Evolutionary conservation across 2,797 vertebrate genomes (phyloP), one percentile per base, ranked within the genome.

Genomic region (Epinephelus awoara): DNA sequence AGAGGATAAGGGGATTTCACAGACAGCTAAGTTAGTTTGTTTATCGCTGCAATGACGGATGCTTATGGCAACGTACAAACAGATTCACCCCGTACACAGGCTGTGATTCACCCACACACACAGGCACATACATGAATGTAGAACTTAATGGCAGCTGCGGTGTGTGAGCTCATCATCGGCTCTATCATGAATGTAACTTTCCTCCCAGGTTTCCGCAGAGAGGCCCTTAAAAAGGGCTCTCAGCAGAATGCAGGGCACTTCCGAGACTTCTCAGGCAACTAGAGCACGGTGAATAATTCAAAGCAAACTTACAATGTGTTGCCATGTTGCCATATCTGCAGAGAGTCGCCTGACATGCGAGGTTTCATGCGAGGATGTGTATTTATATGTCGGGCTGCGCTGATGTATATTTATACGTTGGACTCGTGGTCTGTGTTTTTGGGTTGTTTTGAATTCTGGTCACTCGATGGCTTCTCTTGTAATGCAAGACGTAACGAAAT

Each of bases 231-330:
- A 34, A 89, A 88, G 65, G 74, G 87, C 82, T 90, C 86, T 87
- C 72, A 84, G 82, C 74, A 78, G 79, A 86, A 82, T 88, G 57
- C 71, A 57, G 69, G 80, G 75, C 81, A 82, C 89, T 88, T 84
- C 56, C 44, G 77, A 87, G 75, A 82, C 85, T 86, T 87, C 64
- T 87, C 80, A 67, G 85, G 81, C 82, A 77, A 86, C 82, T 67
- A 17, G 74, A 84, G 72, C 67, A 19, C 15, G 10, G 74, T 93
- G 83, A 94, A 93, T 93, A 88, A 93, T 92, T 92, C 81, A 93
- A 38, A 84, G 75, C 51, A 87, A 91, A 90, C 69, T 42, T 86
- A 67, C 75, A 75, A 67, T 72, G 70, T 80, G 67, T 85, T 84
- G 65, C 63, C 67, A 74, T 88, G 84, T 85, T 75, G 79, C 57